A percentile compares a stretch with the other conserved stretches of the same genome.
Evolutionary conservation across 1,140 invertebrate species (phyloP).

Genomic region (Dendrolimus punctatus): DNA sequence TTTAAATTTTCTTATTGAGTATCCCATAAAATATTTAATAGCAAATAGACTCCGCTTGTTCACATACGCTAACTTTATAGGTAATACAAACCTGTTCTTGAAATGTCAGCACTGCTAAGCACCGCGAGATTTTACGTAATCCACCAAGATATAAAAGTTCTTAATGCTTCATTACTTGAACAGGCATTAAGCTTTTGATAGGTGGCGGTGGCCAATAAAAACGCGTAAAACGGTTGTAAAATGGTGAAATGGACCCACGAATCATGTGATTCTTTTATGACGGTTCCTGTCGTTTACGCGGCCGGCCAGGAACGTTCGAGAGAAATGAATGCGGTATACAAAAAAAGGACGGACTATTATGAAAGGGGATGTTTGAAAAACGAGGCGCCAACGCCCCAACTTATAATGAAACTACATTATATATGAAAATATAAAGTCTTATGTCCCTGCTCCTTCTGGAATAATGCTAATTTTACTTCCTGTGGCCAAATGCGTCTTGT

Average conservation of each 20-base stretch:
- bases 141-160: conserved; percentile 14
- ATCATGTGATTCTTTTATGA: conserved; percentile 24
- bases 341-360: conserved; percentile 15
- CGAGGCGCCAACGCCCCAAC: too few relatives aligned
- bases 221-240: conserved; percentile 21
- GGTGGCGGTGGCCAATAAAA: conserved; percentile 5
- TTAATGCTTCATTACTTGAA: conserved; percentile 18
- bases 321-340: conserved; percentile 6
- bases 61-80: too few relatives aligned
- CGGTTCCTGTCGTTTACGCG: conserved; percentile 19
- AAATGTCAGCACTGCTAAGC: neutral
- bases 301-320: conserved; percentile 10
- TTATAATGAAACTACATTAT: too few relatives aligned
- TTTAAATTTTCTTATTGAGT: too few relatives aligned
- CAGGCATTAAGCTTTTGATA: conserved; percentile 8
- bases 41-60: too few relatives aligned
- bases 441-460: too few relatives aligned
- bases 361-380: conserved; percentile 6
- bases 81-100: too few relatives aligned
- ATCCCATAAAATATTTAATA: too few relatives aligned
- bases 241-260: conserved; percentile 15
- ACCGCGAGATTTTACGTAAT: conserved; percentile 28
- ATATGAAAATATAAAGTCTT: too few relatives aligned
- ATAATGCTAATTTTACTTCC: too few relatives aligned
- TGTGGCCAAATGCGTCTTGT: too few relatives aligned